Conservation (phyloP, 2,888 invertebrate genomes). For the Microctonus brassicae region DNA sequence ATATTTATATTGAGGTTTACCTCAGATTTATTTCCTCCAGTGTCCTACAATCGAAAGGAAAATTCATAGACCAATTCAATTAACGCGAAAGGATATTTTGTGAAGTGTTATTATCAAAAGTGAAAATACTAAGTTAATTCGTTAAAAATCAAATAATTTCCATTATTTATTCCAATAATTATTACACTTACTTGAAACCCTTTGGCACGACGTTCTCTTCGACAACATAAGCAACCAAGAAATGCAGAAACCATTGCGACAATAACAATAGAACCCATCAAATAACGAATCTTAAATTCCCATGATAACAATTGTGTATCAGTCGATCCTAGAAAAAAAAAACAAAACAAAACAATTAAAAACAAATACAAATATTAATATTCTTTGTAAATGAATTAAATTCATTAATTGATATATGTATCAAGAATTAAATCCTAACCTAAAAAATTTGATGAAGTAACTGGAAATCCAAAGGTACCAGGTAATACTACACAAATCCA, state of each 20-base stretch:
- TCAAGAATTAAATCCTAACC: slow-evolving; percentile 50
- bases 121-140: not conserved
- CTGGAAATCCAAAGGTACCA: slow-evolving; percentile 58
- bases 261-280: slow-evolving; percentile 57
- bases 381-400: too few relatives aligned
- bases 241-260: slow-evolving; percentile 60
- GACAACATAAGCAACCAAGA: slow-evolving; percentile 64
- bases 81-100: not conserved
- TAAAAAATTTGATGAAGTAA: slow-evolving; percentile 48
- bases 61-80: slow-evolving; percentile 47
- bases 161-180: not conserved
- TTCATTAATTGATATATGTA: slow-evolving; percentile 16
- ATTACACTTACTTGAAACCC: slow-evolving; percentile 62
- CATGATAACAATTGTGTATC: slow-evolving; percentile 50
- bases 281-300: slow-evolving; percentile 59
- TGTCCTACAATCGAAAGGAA: slow-evolving; percentile 61
- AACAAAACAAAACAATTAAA: slow-evolving; percentile 1
- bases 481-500: slow-evolving; percentile 64
- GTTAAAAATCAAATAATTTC: not conserved
- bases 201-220: slow-evolving; percentile 61
- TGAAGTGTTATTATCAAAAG: not conserved
- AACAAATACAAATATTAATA: not conserved
- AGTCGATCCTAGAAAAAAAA: slow-evolving; percentile 37
- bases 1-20: slow-evolving; percentile 50
- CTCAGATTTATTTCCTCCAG: slow-evolving; percentile 59